These are phyloP conservation scores for Pseudomyrmex sp. DNA, from an alignment of 1,140 invertebrate species.

Conservation along the genomic window DNA sequence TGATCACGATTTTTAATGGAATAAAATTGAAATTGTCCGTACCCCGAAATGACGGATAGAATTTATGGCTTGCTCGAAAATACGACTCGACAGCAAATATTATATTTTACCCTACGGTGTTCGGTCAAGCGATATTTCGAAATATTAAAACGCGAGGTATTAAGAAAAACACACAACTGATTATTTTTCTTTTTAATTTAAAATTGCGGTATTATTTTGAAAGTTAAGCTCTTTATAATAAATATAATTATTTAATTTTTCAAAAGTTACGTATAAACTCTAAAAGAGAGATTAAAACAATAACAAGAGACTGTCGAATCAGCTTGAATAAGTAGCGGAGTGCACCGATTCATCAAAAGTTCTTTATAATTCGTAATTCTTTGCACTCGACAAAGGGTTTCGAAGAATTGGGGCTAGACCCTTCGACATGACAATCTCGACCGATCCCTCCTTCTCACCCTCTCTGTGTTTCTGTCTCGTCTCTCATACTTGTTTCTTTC, in stretches of 20 bases:
- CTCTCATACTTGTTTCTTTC: slow-evolving; percentile 63
- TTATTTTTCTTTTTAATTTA: neutral
- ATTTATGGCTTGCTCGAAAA: slow-evolving; percentile 52
- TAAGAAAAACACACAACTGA: slow-evolving; percentile 7
- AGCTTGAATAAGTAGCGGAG: slow-evolving; percentile 16
- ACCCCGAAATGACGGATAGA: slow-evolving; percentile 54
- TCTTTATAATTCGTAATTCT: slow-evolving; percentile 74
- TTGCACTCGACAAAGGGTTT: slow-evolving; percentile 63
- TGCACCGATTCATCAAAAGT: slow-evolving; percentile 73
- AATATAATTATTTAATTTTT: neutral
- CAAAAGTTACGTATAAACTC: too few species aligned
- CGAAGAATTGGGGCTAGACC: slow-evolving; percentile 62
- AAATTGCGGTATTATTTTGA: neutral
- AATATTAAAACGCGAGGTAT: slow-evolving; percentile 36
- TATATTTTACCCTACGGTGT: slow-evolving; percentile 43
- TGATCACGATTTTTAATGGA: slow-evolving; percentile 62
- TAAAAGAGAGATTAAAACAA: neutral
- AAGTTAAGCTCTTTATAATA: neutral
- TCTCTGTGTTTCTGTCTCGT: slow-evolving; percentile 24
- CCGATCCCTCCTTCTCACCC: slow-evolving; percentile 24
- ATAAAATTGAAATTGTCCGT: slow-evolving; percentile 61
- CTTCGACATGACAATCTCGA: slow-evolving; percentile 53
- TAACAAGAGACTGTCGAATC: neutral
- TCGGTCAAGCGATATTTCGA: slow-evolving; percentile 14
- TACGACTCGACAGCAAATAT: slow-evolving; percentile 44